A percentile compares a stretch with the other conserved stretches of the same genome.
phyloP scores from a whole-genome alignment of 1,140 invertebrate genomes.

The Atta cephalotes region DNA sequence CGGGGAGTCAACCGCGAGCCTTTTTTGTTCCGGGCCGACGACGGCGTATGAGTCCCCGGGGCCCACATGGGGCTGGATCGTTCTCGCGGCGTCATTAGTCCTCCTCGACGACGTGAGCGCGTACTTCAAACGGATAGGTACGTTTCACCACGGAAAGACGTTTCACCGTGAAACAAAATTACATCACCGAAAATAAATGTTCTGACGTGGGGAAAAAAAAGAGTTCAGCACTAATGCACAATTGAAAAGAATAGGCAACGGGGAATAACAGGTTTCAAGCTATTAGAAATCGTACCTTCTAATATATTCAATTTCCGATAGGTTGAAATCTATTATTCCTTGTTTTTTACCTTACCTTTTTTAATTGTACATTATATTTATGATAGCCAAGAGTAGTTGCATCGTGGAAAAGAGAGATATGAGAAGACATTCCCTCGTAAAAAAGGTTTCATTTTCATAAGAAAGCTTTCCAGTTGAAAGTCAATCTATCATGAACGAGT shows the following conservation, averaged over 20 bases:
- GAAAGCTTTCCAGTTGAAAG: neutral
- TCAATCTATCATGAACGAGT: conserved; percentile 37
- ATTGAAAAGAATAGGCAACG: no score
- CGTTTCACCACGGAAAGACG: conserved; percentile 34
- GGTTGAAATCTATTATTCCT: no score
- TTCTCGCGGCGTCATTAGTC: conserved; percentile 82
- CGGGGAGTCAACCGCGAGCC: conserved; percentile 77
- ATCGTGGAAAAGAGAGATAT: conserved; percentile 10
- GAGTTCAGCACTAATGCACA: neutral
- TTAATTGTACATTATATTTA: no score
- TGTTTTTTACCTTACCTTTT: no score
- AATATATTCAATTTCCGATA: no score
- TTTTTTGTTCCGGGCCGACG: conserved; percentile 80
- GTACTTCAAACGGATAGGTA: conserved; percentile 76
- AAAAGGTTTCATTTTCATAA: conserved; percentile 12
- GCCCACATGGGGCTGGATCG: conserved; percentile 81
- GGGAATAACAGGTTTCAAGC: no score
- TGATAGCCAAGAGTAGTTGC: neutral
- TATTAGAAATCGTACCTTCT: no score
- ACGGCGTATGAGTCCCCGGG: conserved; percentile 67
- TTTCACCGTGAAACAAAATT: conserved; percentile 48
- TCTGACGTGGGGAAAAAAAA: neutral
- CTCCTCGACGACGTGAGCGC: conserved; percentile 78
- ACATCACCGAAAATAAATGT: conserved; percentile 36
- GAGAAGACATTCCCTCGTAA: neutral